Evolutionary conservation across 2,888 invertebrate genomes (phyloP).

Genomic region (Trichogramma evanescens): DNA sequence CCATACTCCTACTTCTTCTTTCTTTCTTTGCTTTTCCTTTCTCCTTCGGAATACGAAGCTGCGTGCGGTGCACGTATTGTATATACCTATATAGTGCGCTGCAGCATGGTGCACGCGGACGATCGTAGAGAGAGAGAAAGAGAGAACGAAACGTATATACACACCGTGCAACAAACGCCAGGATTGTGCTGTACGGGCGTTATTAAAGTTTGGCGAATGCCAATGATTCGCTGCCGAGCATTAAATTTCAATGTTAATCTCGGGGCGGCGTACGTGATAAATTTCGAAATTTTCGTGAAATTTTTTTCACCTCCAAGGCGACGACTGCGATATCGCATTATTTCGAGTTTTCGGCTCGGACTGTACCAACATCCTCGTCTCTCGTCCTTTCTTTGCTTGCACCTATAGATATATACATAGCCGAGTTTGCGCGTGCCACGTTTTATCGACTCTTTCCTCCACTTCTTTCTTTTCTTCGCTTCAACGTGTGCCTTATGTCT

Average conservation of each 20-base stretch:
- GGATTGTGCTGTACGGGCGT: not conserved
- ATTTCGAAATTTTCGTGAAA: too few relatives aligned
- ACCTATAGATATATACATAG: not conserved
- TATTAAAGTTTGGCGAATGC: not conserved
- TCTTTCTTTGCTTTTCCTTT: constrained; percentile 11
- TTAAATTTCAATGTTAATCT: too few relatives aligned
- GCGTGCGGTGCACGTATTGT: too few relatives aligned
- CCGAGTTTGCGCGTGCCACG: constrained; percentile 1
- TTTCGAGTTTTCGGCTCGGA: not conserved
- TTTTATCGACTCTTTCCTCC: constrained; percentile 2
- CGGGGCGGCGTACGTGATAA: too few relatives aligned
- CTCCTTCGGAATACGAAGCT: not conserved
- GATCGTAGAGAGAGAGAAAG: too few relatives aligned
- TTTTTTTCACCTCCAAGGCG: too few relatives aligned
- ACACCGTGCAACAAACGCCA: not conserved
- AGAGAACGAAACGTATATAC: too few relatives aligned
- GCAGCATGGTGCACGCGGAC: too few relatives aligned
- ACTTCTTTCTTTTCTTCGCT: not conserved
- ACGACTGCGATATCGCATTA: not conserved
- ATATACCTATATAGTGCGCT: too few relatives aligned
- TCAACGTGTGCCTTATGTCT: constrained; percentile 1
- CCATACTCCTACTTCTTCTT: constrained; percentile 21
- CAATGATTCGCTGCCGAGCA: too few relatives aligned
- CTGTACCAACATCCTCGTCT: constrained; percentile 21
- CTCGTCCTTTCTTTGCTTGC: constrained; percentile 19